Conservation (phyloP, 2,797 vertebrate genomes). For the Micropoecilia bifurca region DNA sequence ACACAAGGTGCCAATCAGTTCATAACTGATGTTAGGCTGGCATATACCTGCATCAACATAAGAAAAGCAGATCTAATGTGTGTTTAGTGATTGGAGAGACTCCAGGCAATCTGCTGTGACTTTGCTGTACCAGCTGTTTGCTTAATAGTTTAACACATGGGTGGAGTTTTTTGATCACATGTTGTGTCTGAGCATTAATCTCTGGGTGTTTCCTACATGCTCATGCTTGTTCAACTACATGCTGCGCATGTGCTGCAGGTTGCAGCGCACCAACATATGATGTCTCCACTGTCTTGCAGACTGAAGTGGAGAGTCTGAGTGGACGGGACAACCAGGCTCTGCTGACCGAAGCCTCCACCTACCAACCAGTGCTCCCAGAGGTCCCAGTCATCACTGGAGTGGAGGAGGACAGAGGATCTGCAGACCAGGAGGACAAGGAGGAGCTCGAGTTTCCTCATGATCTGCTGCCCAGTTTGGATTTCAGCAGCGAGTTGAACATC, state of each 20-base stretch:
- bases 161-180: slow-evolving; percentile 48
- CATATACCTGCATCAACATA: slow-evolving; percentile 18
- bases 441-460: slow-evolving; percentile 86
- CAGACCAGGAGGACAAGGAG: slow-evolving; percentile 65
- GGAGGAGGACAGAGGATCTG: slow-evolving; percentile 53
- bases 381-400: slow-evolving; percentile 65
- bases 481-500: slow-evolving; percentile 83
- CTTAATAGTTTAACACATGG: slow-evolving; percentile 23
- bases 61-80: slow-evolving; percentile 10
- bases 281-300: slow-evolving; percentile 56
- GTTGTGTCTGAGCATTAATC: slow-evolving; percentile 31
- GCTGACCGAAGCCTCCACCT: slow-evolving; percentile 42
- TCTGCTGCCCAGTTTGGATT: slow-evolving; percentile 84
- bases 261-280: background rate
- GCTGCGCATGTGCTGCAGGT: background rate
- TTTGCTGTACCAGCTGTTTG: slow-evolving; percentile 8
- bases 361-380: slow-evolving; percentile 64
- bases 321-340: slow-evolving; percentile 45
- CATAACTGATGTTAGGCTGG: background rate
- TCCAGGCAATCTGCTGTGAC: slow-evolving; percentile 3
- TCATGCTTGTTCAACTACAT: slow-evolving; percentile 34
- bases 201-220: slow-evolving; percentile 22
- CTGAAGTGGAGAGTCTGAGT: slow-evolving; percentile 59
- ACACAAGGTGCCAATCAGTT: background rate
- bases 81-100: slow-evolving; percentile 5